Evolutionary conservation across 2,113 vertebrate species (phyloP), one percentile per base, ranked within the genome.

Genomic region (Limnothrissa miodon): DNA sequence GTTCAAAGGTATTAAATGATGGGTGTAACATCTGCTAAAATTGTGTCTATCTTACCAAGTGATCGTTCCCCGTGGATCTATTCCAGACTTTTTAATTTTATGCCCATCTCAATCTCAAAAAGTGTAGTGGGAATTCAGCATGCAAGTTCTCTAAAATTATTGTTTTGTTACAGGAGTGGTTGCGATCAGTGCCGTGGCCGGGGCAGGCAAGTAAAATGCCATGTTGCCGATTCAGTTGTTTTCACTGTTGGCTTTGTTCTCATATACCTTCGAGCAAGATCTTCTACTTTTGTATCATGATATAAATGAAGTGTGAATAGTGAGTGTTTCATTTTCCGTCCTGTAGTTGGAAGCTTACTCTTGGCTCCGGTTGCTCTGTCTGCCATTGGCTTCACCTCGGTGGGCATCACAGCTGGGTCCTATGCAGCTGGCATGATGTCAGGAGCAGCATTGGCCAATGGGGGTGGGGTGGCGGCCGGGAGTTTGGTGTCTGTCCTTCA

Each of bases 381-480:
- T 0, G 83, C 29, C 0, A 0, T 78, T 0, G 92, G 92, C 0
- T 93, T 93, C 85, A 89, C 88, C 8, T 62, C 91, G 19, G 84
- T 9, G 3, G 92, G 92, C 1, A 88, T 93, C 15, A 33, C 88
- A 0, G 90, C 80, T 1, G 82, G 90, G 0, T 90, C 92, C 29
- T 0, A 1, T 0, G 91, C 90, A 1, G 85, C 92, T 0, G 0
- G 78, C 1, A 81, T 90, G 91, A 93, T 93, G 91, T 88, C 92
- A 0, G 0, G 78, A 9, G 87, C 90, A 9, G 92, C 92, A 0
- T 0, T 84, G 0, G 84, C 91, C 0, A 92, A 87, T 0, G 89
- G 92, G 56, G 91, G 91, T 0, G 91, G 80, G 7, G 86, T 92
- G 79, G 88, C 1, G 25, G 84, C 90, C 0, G 92, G 92, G 1